phyloP scores from a whole-genome alignment of 1,140 invertebrate species.

The Caligus rogercresseyi region DNA sequence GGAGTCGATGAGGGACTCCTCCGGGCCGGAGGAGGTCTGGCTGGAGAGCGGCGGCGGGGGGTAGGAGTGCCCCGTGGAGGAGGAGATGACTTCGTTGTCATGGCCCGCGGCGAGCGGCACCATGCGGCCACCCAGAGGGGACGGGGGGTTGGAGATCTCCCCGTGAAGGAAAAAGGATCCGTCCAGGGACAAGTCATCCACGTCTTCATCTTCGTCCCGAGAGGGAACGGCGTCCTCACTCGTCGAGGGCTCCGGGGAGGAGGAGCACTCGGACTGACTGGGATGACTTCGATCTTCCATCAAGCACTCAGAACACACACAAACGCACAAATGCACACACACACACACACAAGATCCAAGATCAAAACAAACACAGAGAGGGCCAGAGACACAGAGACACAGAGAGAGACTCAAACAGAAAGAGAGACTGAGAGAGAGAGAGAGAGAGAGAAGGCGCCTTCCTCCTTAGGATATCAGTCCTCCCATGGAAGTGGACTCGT shows the following conservation, averaged over 20 bases:
- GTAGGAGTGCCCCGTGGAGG: not conserved
- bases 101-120: not conserved
- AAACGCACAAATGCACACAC: too few relatives aligned
- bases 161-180: not conserved
- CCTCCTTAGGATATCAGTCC: too few relatives aligned
- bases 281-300: not conserved
- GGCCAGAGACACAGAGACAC: too few relatives aligned
- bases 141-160: not conserved
- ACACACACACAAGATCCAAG: too few relatives aligned
- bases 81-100: not conserved
- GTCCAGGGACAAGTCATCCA: not conserved
- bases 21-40: not conserved
- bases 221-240: not conserved
- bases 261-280: not conserved
- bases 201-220: not conserved
- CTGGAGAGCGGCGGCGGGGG: too few relatives aligned
- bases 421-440: too few relatives aligned
- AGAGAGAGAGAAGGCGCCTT: too few relatives aligned
- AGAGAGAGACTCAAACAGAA: too few relatives aligned
- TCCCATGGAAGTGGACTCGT: too few relatives aligned
- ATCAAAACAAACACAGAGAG: too few relatives aligned
- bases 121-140: not conserved
- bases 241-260: not conserved
- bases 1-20: not conserved
- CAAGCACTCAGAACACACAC: not conserved